Percentiles rank a stretch among this genome's conserved stretches.
Evolutionary conservation across 2,888 invertebrate genomes (phyloP).

Genomic region (Altica lythri): DNA sequence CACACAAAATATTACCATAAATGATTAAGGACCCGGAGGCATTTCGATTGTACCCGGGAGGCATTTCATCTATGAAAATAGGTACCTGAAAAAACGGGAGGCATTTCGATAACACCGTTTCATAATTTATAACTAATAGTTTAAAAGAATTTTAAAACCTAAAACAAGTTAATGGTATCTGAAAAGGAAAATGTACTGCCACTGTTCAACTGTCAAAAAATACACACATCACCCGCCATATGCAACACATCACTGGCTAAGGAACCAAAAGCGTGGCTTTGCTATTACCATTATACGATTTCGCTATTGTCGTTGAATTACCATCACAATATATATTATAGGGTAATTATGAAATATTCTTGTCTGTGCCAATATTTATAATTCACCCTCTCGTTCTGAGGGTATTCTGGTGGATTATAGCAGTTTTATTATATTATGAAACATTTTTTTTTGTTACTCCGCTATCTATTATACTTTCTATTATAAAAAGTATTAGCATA

Average conservation of each 20-base stretch:
- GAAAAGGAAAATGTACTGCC: too few species aligned
- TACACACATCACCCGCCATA: slow-evolving; percentile 29
- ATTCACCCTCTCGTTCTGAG: slow-evolving; percentile 42
- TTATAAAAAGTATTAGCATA: slow-evolving; percentile 34
- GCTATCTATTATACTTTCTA: slow-evolving; percentile 29
- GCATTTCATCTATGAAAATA: too few species aligned
- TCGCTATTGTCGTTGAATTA: slow-evolving; percentile 43
- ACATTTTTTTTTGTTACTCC: slow-evolving; percentile 39
- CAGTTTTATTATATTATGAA: slow-evolving; percentile 46
- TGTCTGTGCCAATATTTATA: slow-evolving; percentile 49
- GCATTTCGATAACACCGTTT: too few species aligned
- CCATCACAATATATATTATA: slow-evolving; percentile 54
- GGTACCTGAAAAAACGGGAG: too few species aligned
- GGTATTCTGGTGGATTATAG: slow-evolving; percentile 46
- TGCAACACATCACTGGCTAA: slow-evolving; percentile 35
- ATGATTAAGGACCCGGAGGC: too few species aligned
- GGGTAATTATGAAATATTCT: slow-evolving; percentile 55
- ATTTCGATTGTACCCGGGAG: too few species aligned
- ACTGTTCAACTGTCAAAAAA: slow-evolving; percentile 25
- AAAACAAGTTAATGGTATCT: too few species aligned
- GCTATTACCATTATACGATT: slow-evolving; percentile 32
- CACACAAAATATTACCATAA: too few species aligned
- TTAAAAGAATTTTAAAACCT: too few species aligned
- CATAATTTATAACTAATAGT: too few species aligned
- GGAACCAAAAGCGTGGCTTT: slow-evolving; percentile 34